Evolutionary conservation across 1,140 invertebrate genomes (phyloP), one percentile per base, ranked within the genome.

Genomic region (Meteorus sp.): DNA sequence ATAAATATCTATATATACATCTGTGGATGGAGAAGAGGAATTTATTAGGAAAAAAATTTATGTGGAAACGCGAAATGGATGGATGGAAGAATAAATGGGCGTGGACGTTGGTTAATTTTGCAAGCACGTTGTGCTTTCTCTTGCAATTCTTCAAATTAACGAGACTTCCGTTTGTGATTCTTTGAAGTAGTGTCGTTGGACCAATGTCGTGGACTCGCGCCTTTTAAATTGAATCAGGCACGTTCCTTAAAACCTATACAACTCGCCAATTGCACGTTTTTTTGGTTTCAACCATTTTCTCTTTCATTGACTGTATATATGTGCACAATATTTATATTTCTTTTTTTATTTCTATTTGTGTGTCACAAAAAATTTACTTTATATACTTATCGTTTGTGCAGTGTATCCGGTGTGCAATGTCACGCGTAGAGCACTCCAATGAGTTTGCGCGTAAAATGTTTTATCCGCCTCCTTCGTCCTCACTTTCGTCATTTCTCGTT

Each of bases 81-180:
- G 11, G 9, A 52, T 33, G 4, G 9, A 2, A 37, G 3, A 20
- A 3, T 23, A 37, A 54, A 41, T 2, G 11, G 13, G 6, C 1
- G 20, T 45, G 35, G 8, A 45, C 37, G n/a, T 41, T 43, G 19
- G 23, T 56, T 56, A 48, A 56, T 56, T 47, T 56, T 45, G 35
- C 55, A 48, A 48, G 44, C 29, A 20, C 25, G 43, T 56, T 27
- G 15, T 11, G 25, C 35, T 39, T 39, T 27, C 19, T 43, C 39
- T 43, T 13, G 33, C 11, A 13, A 35, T 35, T 6, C 15, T 9
- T 6, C 39, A 29, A 41, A 54, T 54, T 56, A 56, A 56, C 25
- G 39, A 56, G 27, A 33, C 23, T 45, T 20, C 31, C 22, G 11
- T 17, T 33, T 7, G n/a, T 19, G 1, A 15, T n/a, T 31, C 33